These are phyloP conservation scores for Ephestia elutella DNA, from an alignment of 1,140 invertebrate genomes.

Conservation along the genomic window DNA sequence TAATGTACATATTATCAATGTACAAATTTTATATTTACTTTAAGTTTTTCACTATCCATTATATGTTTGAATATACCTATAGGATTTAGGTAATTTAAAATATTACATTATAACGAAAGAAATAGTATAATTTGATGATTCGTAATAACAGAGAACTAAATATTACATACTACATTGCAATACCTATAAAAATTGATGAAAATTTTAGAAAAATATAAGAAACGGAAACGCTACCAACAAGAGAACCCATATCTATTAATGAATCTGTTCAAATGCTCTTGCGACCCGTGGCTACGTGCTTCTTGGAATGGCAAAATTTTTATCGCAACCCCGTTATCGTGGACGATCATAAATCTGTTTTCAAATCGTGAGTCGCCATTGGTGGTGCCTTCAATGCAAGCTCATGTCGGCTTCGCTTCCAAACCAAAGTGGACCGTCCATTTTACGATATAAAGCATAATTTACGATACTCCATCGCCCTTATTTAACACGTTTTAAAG, in stretches of 20 bases:
- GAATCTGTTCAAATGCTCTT: constrained; percentile 29
- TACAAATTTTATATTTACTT: too few relatives aligned
- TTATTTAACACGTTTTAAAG: constrained; percentile 52
- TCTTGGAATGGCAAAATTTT: constrained; percentile 66
- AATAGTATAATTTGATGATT: too few relatives aligned
- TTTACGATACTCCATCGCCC: constrained; percentile 42
- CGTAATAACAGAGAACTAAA: too few relatives aligned
- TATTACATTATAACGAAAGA: too few relatives aligned
- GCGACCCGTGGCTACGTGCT: constrained; percentile 43
- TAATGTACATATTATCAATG: too few relatives aligned
- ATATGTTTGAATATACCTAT: too few relatives aligned
- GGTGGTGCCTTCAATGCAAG: constrained; percentile 41
- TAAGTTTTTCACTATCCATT: too few relatives aligned
- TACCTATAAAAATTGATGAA: neutral
- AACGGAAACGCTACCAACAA: neutral
- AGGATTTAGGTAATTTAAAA: too few relatives aligned
- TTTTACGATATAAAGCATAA: constrained; percentile 47
- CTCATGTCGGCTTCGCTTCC: constrained; percentile 32
- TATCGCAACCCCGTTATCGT: constrained; percentile 72
- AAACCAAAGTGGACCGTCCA: constrained; percentile 44
- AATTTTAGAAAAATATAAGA: neutral
- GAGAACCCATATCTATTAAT: neutral
- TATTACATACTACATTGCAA: neutral
- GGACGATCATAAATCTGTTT: constrained; percentile 73
- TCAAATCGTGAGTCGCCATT: constrained; percentile 71